These are phyloP conservation scores for Drosophila paulistorum DNA, from an alignment of 1,140 invertebrate species.

Conservation along the genomic window DNA sequence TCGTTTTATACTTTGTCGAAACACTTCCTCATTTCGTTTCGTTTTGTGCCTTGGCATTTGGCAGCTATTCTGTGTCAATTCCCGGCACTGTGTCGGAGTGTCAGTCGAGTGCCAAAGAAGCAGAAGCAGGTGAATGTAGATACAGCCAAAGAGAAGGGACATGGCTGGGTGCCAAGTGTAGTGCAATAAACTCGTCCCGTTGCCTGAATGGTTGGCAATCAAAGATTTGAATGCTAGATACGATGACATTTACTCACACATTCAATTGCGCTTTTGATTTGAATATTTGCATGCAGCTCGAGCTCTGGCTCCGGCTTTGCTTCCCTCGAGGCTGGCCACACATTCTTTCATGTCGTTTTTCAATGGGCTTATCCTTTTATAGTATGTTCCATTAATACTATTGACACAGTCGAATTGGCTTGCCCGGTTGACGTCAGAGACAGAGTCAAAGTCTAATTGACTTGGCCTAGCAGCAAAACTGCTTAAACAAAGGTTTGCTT, in stretches of 20 bases:
- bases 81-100: conserved; percentile 70
- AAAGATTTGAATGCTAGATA: conserved; percentile 82
- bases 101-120: conserved; percentile 55
- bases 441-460: conserved; percentile 14
- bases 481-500: conserved; percentile 37
- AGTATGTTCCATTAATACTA: conserved; percentile 32
- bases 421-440: conserved; percentile 19
- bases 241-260: conserved; percentile 81
- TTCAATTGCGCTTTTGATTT: conserved; percentile 80
- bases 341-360: conserved; percentile 53
- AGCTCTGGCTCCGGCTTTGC: neutral
- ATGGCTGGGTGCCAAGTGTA: conserved; percentile 74
- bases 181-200: conserved; percentile 73
- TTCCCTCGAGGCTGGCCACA: conserved; percentile 34
- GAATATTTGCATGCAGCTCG: conserved; percentile 71
- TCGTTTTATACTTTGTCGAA: conserved; percentile 40
- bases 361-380: conserved; percentile 38
- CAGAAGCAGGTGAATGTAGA: conserved; percentile 61
- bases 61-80: conserved; percentile 80
- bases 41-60: conserved; percentile 73
- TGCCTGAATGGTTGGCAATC: conserved; percentile 79
- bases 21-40: conserved; percentile 80
- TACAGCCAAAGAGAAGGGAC: conserved; percentile 1
- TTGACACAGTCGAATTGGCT: conserved; percentile 78
- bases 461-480: neutral